Conservation (phyloP, 2,797 vertebrate species). For the Oophaga sylvatica region DNA sequence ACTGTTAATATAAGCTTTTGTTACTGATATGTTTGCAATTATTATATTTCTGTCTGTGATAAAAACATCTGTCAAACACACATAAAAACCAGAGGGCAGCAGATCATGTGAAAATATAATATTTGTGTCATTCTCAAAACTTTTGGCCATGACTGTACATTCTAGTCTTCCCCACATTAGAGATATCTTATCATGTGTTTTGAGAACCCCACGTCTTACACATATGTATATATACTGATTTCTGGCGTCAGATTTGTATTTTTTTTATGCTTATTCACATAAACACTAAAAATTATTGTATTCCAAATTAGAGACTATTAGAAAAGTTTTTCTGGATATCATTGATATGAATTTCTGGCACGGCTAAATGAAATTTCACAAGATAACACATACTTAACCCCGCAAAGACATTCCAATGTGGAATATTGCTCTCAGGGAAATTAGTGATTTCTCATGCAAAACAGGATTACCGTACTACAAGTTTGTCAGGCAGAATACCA, state of each 20-base stretch:
- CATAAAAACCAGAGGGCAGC: too few species aligned
- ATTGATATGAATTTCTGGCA: not conserved
- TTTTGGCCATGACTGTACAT: too few species aligned
- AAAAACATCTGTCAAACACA: too few species aligned
- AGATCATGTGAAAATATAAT: too few species aligned
- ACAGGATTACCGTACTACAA: not conserved
- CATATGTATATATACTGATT: too few species aligned
- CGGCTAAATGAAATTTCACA: not conserved
- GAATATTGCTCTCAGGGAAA: not conserved
- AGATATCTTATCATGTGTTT: too few species aligned
- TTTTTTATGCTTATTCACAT: not conserved
- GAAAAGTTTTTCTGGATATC: not conserved
- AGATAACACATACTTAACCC: not conserved
- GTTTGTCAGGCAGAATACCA: not conserved
- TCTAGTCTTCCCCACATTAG: too few species aligned
- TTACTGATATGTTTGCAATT: too few species aligned
- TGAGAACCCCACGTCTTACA: too few species aligned
- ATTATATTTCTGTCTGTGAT: too few species aligned
- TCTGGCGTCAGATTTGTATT: not conserved
- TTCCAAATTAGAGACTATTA: not conserved
- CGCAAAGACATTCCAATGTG: not conserved
- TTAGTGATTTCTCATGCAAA: not conserved
- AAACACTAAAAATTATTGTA: not conserved
- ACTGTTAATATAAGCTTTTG: too few species aligned
- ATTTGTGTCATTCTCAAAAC: too few species aligned